A percentile compares a stretch with the other conserved stretches of the same genome.
Evolutionary conservation across 2,888 invertebrate genomes (phyloP).

Genomic region (Oegoconia quadripuncta): DNA sequence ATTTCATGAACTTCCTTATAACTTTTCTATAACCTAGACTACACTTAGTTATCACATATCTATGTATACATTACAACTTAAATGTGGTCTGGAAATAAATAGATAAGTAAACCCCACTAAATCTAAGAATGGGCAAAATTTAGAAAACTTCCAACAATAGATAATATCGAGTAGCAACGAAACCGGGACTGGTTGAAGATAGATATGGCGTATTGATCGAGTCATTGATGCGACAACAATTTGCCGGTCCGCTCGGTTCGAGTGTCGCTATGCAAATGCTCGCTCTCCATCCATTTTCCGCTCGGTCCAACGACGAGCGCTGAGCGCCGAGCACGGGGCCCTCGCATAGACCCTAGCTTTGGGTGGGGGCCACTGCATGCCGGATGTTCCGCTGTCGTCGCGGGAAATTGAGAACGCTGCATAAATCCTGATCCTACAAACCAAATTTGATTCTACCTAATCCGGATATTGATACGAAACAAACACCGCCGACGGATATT

Average conservation of each 20-base stretch:
- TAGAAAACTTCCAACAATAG: background rate
- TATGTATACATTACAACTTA: no score
- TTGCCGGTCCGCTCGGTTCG: constrained; percentile 71
- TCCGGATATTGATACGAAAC: constrained; percentile 77
- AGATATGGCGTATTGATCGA: constrained; percentile 67
- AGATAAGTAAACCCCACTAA: no score
- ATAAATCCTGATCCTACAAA: constrained; percentile 75
- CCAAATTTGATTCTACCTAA: constrained; percentile 76
- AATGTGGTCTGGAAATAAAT: no score
- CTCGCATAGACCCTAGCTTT: constrained; percentile 21
- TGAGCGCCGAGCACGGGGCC: constrained; percentile 26
- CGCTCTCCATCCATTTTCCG: constrained; percentile 70
- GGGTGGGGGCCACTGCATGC: constrained; percentile 41
- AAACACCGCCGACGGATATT: constrained; percentile 50
- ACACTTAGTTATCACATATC: no score
- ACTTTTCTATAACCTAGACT: no score
- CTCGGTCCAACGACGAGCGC: constrained; percentile 43
- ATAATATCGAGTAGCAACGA: background rate
- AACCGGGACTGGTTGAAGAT: constrained; percentile 6
- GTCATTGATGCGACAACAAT: constrained; percentile 72
- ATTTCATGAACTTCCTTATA: no score
- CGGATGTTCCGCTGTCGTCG: constrained; percentile 74
- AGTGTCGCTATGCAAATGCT: constrained; percentile 73
- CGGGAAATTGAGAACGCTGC: constrained; percentile 78
- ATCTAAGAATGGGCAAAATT: no score